Percentiles rank a stretch among this genome's conserved stretches.
phyloP scores from a whole-genome alignment of 2,888 invertebrate genomes.

The Drosophila neutralis region DNA sequence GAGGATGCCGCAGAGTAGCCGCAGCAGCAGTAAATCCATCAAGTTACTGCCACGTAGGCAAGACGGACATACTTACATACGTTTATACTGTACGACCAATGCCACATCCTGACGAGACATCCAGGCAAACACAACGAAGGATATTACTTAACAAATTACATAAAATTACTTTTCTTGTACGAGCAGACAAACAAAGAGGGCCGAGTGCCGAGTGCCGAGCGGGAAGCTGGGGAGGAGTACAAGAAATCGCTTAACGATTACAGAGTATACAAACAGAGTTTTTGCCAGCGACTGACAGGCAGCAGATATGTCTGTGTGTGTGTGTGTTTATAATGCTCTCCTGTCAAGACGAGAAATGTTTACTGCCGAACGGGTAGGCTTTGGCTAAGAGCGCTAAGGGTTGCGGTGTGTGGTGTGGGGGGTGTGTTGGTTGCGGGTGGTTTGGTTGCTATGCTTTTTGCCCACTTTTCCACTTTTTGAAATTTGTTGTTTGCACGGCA shows the following conservation, averaged over 20 bases:
- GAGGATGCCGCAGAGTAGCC: constrained; percentile 16
- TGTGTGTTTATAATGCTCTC: constrained; percentile 19
- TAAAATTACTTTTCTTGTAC: constrained; percentile 77
- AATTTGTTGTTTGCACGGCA: constrained; percentile 62
- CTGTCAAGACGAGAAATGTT: constrained; percentile 75
- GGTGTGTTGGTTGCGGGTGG: background rate
- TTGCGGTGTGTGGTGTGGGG: background rate
- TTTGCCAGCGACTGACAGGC: constrained; percentile 25
- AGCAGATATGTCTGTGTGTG: constrained; percentile 22
- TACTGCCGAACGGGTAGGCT: constrained; percentile 36
- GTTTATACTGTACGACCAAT: constrained; percentile 4
- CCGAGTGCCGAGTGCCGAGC: background rate
- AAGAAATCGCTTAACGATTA: constrained; percentile 77
- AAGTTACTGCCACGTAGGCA: constrained; percentile 13
- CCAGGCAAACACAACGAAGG: constrained; percentile 55
- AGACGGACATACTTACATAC: constrained; percentile 7
- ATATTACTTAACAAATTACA: constrained; percentile 81
- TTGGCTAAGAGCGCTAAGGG: constrained; percentile 15
- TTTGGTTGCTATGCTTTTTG: constrained; percentile 40
- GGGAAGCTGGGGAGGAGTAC: background rate
- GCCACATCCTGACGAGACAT: constrained; percentile 71
- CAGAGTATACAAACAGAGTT: constrained; percentile 55
- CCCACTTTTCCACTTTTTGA: constrained; percentile 47
- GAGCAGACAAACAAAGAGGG: constrained; percentile 53
- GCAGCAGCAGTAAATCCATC: constrained; percentile 60